A percentile compares a stretch with the other conserved stretches of the same genome.
Conservation (phyloP, 2,888 invertebrate species). For the Carpatolechia fugitivella region DNA sequence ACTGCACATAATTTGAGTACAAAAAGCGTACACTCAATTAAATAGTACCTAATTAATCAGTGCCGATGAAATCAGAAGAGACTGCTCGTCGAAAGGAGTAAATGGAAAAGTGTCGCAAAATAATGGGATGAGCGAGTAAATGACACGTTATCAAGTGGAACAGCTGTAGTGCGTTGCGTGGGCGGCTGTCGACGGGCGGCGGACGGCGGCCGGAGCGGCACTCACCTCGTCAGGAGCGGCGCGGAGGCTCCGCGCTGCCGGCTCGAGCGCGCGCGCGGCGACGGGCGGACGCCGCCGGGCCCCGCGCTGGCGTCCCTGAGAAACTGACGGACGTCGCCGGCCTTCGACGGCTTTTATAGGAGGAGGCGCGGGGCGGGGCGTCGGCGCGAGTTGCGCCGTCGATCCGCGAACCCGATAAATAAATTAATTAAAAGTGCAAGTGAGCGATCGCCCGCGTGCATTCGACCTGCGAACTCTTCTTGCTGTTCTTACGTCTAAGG, state of each 20-base stretch:
- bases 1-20: neutral
- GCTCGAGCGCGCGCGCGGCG: conserved; percentile 42
- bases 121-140: conserved; percentile 25
- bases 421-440: conserved; percentile 81
- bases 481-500: conserved; percentile 32
- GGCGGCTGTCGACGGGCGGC: conserved; percentile 41
- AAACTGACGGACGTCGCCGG: conserved; percentile 70
- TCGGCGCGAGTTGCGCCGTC: conserved; percentile 75
- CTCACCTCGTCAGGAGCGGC: conserved; percentile 70
- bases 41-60: neutral
- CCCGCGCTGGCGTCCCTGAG: conserved; percentile 63
- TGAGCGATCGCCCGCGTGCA: conserved; percentile 74
- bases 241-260: conserved; percentile 33
- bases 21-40: neutral
- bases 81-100: neutral
- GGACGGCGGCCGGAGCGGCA: conserved; percentile 24
- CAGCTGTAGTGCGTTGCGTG: conserved; percentile 72
- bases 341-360: conserved; percentile 63
- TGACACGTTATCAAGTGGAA: conserved; percentile 60
- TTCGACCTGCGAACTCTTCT: conserved; percentile 58
- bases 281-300: conserved; percentile 48
- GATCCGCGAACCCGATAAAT: conserved; percentile 78
- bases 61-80: neutral
- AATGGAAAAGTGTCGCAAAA: conserved; percentile 13
- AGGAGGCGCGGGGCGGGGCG: conserved; percentile 66